Percentiles rank a stretch among this genome's conserved stretches.
Evolutionary conservation across 2,113 vertebrate species (phyloP).

Genomic region (Heterocephalus glaber): DNA sequence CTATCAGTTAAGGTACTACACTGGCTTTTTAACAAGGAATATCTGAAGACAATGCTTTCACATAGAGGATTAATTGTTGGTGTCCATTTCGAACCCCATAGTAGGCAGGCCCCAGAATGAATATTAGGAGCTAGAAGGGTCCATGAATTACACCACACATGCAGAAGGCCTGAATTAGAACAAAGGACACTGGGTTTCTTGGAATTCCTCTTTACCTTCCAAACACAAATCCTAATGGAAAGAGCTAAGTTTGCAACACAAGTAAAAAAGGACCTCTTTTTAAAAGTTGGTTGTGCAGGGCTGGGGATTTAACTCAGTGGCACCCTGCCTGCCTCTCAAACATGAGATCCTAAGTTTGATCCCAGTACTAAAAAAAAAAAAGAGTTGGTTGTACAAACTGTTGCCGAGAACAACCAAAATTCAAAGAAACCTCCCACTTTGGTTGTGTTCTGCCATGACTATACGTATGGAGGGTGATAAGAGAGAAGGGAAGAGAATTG

Average conservation of each 20-base stretch:
- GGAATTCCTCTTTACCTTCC: slow-evolving; percentile 44
- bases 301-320: no score
- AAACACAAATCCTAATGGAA: slow-evolving; percentile 22
- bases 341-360: no score
- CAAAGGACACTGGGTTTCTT: neutral
- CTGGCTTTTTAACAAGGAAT: neutral
- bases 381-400: neutral
- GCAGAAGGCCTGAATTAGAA: slow-evolving; percentile 15
- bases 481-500: neutral
- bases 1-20: neutral
- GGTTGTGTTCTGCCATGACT: neutral
- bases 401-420: neutral
- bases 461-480: neutral
- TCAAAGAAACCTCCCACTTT: neutral
- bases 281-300: neutral
- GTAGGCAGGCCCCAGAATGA: neutral
- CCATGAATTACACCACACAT: neutral
- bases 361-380: no score
- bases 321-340: no score
- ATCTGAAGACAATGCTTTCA: neutral
- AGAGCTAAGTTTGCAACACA: slow-evolving; percentile 3
- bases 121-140: neutral
- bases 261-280: slow-evolving; percentile 7
- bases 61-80: slow-evolving; percentile 7
- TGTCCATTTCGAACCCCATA: neutral